Base-by-base conservation (phyloP, 2,113 vertebrate genomes). In the Stigmatopora argus region DNA sequence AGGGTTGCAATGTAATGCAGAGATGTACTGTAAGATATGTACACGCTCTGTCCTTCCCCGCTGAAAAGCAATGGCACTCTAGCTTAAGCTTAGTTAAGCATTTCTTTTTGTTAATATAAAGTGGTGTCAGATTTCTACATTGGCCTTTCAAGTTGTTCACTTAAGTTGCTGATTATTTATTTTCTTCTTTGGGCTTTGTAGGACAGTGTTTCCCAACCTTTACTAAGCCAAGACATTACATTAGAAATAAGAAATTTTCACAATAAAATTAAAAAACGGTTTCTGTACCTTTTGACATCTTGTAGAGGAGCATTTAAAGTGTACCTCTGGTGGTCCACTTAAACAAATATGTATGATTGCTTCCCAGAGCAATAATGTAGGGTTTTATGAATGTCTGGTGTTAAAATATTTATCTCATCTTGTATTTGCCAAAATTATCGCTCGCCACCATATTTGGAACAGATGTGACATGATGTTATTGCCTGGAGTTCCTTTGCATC, bases 41-140 rank as follows among this genome's bases (percentile, higher is more conserved):
- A 79, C 70, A 49, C 70, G 69, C 78, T 76, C 62, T 56, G 23
- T 15, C 53, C 53, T 56, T 53, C 51, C 55, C 6, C 35, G 75
- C 73, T 71, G 76, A 70, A 73, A 63, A 73, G 62, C 70, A 67
- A 69, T 76, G 72, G 57, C 66, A 67, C 76, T 73, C 60, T 70
- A 82, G 73, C 74, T 76, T 38, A 59, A 77, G 77, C 74, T 83
- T 60, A 52, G 70, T 52, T 51, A 18, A 38, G 8, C 47, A 21
- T 51, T 61, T 87, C 80, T 83, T 86, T 86, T 85, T 87, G 76
- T 73, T 89, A 78, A 45, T 77, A 77, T 79, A 83, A n/a, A 83
- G 83, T 81, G 73, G 72, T 81, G 77, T 84, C 61, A 53, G 85
- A 78, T 72, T 74, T 83, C 79, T 83, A 74, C 52, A 69, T 79